These are phyloP conservation scores for Pelecanoides urinatrix DNA, from an alignment of 2,113 vertebrate species.

Conservation along the genomic window DNA sequence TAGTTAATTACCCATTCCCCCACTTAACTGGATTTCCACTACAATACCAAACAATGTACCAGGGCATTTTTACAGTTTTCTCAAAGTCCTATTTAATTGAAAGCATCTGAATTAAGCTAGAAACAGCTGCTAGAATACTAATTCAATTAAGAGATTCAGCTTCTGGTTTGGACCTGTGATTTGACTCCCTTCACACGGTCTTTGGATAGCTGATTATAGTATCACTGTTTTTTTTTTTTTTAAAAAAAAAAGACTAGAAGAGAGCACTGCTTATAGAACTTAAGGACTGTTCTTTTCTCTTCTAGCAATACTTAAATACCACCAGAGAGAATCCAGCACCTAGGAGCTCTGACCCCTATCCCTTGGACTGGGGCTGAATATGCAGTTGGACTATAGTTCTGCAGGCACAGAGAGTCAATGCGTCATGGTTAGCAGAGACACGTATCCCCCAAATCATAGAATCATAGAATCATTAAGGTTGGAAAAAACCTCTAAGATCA, in stretches of 20 bases:
- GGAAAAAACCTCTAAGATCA: too few species aligned
- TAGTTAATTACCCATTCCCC: background rate
- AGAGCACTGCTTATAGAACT: background rate
- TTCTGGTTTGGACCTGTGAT: background rate
- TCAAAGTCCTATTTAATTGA: background rate
- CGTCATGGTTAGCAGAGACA: rapidly evolving
- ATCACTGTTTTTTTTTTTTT: background rate
- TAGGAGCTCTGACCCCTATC: background rate
- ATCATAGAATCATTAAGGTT: too few species aligned
- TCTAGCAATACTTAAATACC: background rate
- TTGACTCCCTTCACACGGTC: background rate
- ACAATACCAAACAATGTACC: background rate
- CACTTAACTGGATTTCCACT: background rate
- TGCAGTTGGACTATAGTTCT: background rate
- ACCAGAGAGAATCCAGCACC: background rate
- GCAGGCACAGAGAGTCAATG: background rate
- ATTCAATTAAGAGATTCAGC: background rate
- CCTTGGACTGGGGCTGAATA: background rate
- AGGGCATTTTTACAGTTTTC: background rate
- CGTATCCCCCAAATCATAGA: rapidly evolving
- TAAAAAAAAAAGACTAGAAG: background rate
- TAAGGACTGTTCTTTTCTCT: background rate
- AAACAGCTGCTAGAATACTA: background rate
- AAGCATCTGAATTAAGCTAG: background rate
- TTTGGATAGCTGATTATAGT: background rate